Evolutionary conservation across 2,113 vertebrate genomes (phyloP).

Genomic region (Pongo abelii): DNA sequence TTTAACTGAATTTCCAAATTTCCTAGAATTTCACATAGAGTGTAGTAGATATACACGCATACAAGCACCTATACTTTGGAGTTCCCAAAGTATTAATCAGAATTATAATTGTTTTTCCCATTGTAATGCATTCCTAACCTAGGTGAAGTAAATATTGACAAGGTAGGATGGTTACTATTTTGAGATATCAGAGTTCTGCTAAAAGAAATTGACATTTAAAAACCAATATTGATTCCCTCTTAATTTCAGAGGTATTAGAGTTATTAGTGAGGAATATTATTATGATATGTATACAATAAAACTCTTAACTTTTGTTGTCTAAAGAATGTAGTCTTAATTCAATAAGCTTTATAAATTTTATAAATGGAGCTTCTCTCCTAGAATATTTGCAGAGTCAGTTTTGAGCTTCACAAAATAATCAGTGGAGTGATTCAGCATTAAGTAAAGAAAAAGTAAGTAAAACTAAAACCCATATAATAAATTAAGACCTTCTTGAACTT

Average conservation of each 20-base stretch:
- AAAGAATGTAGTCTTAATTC: background rate
- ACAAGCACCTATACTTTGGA: background rate
- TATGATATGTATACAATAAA: background rate
- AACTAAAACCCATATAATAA: background rate
- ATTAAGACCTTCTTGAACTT: background rate
- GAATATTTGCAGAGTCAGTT: background rate
- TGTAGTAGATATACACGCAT: background rate
- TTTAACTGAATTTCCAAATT: background rate
- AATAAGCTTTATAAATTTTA: background rate
- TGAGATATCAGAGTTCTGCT: constrained; percentile 12
- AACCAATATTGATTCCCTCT: background rate
- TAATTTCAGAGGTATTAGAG: background rate
- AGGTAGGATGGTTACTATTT: background rate
- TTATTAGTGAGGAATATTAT: constrained; percentile 13
- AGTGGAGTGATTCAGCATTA: background rate
- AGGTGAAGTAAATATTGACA: constrained; percentile 54
- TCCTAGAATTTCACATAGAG: background rate
- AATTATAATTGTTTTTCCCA: background rate
- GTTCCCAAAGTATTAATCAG: background rate
- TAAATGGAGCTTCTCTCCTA: background rate
- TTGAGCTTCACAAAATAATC: background rate
- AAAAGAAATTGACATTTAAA: background rate
- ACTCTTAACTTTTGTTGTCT: background rate
- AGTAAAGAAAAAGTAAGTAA: background rate
- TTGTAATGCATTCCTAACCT: constrained; percentile 46